These are phyloP conservation scores for Cairina moschata DNA, from an alignment of 2,113 vertebrate genomes.

Conservation along the genomic window DNA sequence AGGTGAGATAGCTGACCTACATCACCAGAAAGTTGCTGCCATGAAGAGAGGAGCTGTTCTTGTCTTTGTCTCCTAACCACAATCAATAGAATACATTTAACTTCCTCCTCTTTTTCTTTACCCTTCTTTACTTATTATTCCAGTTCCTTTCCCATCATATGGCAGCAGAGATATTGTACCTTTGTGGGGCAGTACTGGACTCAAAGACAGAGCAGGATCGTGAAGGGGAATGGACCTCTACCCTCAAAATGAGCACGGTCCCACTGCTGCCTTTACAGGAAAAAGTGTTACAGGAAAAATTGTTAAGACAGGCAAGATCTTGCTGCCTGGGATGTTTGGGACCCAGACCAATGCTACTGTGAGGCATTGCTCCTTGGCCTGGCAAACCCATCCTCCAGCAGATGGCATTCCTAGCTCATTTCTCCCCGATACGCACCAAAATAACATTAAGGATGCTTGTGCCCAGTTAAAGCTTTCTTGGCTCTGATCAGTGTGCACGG, in stretches of 20 bases:
- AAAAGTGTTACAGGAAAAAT: not conserved
- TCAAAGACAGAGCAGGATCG: not conserved
- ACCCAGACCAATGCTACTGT: not conserved
- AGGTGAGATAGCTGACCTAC: fast-evolving
- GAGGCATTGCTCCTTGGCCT: not conserved
- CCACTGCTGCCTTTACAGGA: not conserved
- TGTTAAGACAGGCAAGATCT: not conserved
- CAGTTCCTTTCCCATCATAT: not conserved
- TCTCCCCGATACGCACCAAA: not conserved
- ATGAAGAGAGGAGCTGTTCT: not conserved
- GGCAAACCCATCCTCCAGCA: conserved; percentile 38
- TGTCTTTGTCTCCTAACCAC: not conserved
- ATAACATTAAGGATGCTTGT: not conserved
- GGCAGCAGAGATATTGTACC: not conserved
- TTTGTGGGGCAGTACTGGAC: not conserved
- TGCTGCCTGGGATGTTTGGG: not conserved
- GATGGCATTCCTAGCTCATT: conserved; percentile 52
- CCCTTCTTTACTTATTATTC: not conserved
- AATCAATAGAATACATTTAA: not conserved
- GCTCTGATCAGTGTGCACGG: not conserved
- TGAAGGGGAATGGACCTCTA: not conserved
- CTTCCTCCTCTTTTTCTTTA: not conserved
- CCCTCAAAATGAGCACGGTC: not conserved
- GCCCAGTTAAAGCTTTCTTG: not conserved
- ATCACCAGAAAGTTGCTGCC: not conserved